Base-by-base conservation (phyloP, 1,140 invertebrate species). In the Cephus cinctus region DNA sequence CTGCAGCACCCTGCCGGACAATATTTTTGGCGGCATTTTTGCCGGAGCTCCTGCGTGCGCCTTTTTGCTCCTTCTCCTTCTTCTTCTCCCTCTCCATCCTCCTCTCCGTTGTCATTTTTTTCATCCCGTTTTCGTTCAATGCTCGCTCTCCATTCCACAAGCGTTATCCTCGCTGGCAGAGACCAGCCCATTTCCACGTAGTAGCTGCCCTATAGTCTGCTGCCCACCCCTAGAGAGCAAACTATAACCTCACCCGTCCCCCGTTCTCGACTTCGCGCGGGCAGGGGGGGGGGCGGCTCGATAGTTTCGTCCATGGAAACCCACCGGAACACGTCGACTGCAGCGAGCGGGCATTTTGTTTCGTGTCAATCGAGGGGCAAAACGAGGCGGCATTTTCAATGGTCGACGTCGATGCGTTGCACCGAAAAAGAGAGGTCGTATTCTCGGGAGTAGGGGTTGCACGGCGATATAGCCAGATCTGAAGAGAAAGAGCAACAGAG, bases 1-100 rank as follows among this genome's bases (percentile, higher is more conserved):
- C 59, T 60, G 57, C 63, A 50, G 56, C 27, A 30, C 56, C 43
- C 55, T 53, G 59, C 61, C 54, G 60, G 61, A 61, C 63, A 65
- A 68, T 68, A 68, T 70, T 68, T 68, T 70, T 58, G 56, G 57
- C 44, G 53, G 41, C 56, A 67, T 64, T 19, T 21, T 41, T n/a
- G 39, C 25, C 25, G 25, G n/a, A 8, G 25, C 25, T 8, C n/a
- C 25, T n/a, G n/a, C n/a, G 8, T 18, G 19, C 19, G 19, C 34
- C 34, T 36, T 36, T 36, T 36, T 36, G 8, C 34, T 9, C 27
- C 11, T 30, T 12, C 9, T 18, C 4, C 34, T 36, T n/a, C 16
- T 41, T 0, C 25, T 16, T 12, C 9, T 9, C 35, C 16, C 35
- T 2, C 35, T 3, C 35, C 9, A 38, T 16, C 11, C 16, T n/a